Base-by-base conservation (phyloP, 2,797 vertebrate species). In the Taeniopygia guttata region DNA sequence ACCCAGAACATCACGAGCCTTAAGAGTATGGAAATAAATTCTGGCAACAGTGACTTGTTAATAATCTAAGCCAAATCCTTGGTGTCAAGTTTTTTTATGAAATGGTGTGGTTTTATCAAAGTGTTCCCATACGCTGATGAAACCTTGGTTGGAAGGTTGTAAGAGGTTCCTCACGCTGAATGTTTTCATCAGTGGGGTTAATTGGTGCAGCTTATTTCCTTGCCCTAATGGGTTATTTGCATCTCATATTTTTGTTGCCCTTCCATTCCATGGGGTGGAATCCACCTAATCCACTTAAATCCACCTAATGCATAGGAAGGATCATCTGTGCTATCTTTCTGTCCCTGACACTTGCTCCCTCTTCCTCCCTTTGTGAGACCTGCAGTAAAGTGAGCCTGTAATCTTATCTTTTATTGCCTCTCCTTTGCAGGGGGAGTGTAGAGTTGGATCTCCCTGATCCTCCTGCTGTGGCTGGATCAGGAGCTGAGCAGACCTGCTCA, bases 311-410 rank as follows among this genome's bases (percentile, higher is more conserved):
- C 74, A 64, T 48, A n/a, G 58, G 66, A 76, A 55, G 46, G 40
- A 42, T n/a, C 2, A 1, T 16, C 14, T 42, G 34, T 30, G 59
- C 29, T 75, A 19, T 42, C 30, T 40, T 70, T 69, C 56, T 51
- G 56, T 11, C 48, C 30, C 13, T 0, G 1, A 32, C 27, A 64
- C 5, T 1, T 2, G 9, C 43, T 62, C 19, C 10, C 30, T 54
- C 17, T 76, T 38, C 45, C n/a, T 51, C 36, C 26, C 32, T 84
- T 40, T 25, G 23, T 40, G 70, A 48, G 59, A 19, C 12, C 42
- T 32, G 42, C 51, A 89, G 77, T 29, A 84, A 48, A 1, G 0
- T 16, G 26, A 87, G 55, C 66, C 58, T 68, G 54, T 60, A 79
- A 60, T 38, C 10, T 52, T 63, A 8, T 8, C 22, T 73, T 45